phyloP scores from a whole-genome alignment of 2,797 vertebrate species.

The Ctenopoma kingsleyae region DNA sequence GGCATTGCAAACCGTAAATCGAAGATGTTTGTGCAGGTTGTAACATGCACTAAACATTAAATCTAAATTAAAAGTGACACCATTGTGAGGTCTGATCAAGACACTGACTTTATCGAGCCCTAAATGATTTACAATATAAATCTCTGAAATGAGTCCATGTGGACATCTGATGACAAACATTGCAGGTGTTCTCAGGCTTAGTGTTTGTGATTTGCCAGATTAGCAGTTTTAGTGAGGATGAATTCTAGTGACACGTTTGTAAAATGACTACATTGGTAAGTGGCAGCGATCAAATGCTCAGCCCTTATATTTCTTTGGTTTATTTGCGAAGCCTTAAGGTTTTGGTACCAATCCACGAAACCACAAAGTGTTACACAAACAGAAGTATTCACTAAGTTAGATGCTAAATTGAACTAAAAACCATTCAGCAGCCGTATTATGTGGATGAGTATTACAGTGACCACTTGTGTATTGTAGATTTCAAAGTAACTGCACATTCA shows the following conservation, averaged over 20 bases:
- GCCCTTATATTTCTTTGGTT: constrained; percentile 37
- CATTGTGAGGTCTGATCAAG: background rate
- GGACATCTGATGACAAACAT: constrained; percentile 48
- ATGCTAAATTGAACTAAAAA: constrained; percentile 62
- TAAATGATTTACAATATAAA: constrained; percentile 16
- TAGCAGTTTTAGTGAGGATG: constrained; percentile 31
- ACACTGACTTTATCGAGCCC: constrained; percentile 1
- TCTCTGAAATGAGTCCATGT: constrained; percentile 15
- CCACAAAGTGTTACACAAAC: constrained; percentile 51
- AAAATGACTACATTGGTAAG: constrained; percentile 31
- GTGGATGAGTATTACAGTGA: constrained; percentile 56
- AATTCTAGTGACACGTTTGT: constrained; percentile 32
- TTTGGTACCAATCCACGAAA: constrained; percentile 40
- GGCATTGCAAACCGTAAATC: constrained; percentile 14
- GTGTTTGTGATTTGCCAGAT: constrained; percentile 33
- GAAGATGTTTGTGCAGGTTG: constrained; percentile 19
- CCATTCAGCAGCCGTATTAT: constrained; percentile 49
- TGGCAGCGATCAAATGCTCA: constrained; percentile 33
- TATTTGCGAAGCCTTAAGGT: constrained; percentile 35
- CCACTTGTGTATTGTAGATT: constrained; percentile 62
- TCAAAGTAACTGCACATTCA: constrained; percentile 58
- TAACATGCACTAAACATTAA: background rate
- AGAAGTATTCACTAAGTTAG: constrained; percentile 57
- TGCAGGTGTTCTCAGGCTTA: constrained; percentile 55
- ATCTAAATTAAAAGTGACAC: constrained; percentile 8